These are phyloP conservation scores for Caradrina clavipalpis DNA, from an alignment of 2,888 invertebrate species.

Conservation along the genomic window DNA sequence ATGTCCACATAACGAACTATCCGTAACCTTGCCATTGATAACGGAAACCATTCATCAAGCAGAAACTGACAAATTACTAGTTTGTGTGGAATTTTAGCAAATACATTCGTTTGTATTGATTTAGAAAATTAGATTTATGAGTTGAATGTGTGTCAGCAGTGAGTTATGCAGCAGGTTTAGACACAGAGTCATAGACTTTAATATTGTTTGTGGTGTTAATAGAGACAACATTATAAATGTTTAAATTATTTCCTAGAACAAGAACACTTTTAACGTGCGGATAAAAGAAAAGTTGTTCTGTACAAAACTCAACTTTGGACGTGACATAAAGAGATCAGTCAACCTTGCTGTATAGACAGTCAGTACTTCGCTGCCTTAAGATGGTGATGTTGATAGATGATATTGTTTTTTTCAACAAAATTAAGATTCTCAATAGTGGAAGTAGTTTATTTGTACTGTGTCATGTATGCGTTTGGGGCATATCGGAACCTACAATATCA, in stretches of 20 bases:
- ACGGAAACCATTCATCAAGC: slow-evolving; percentile 27
- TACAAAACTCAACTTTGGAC: no score
- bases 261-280: background rate
- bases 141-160: slow-evolving; percentile 10
- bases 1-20: slow-evolving; percentile 10
- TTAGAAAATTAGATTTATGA: slow-evolving; percentile 33
- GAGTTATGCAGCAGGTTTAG: background rate
- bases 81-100: slow-evolving; percentile 24
- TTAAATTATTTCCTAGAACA: background rate
- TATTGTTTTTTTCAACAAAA: no score
- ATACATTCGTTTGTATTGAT: slow-evolving; percentile 8
- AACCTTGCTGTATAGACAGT: no score
- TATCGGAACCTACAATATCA: no score
- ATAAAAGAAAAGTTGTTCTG: background rate
- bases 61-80: slow-evolving; percentile 32
- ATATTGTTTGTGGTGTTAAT: background rate
- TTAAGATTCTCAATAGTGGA: no score
- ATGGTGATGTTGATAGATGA: no score
- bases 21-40: slow-evolving; percentile 20
- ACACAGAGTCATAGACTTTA: background rate
- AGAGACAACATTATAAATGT: background rate
- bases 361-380: no score
- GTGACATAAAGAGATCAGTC: no score
- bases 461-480: no score
- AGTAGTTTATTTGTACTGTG: no score